phyloP scores from a whole-genome alignment of 1,140 invertebrate species.

The Drosophila aff. region DNA sequence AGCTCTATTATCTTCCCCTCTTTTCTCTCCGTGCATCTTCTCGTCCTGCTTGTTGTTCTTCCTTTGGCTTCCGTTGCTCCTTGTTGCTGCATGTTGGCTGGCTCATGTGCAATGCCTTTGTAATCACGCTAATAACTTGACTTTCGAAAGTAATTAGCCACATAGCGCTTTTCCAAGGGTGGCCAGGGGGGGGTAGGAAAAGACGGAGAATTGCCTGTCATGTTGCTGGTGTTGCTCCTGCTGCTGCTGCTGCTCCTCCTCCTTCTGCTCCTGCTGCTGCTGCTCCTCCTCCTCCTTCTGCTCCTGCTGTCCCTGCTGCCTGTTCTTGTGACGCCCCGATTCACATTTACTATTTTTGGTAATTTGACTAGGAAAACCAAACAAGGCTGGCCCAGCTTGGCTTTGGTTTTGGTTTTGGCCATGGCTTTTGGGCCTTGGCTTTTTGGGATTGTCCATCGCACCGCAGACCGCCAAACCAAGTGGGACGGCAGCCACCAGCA shows the following conservation, averaged over 20 bases:
- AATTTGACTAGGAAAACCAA: constrained; percentile 71
- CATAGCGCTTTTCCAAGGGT: constrained; percentile 58
- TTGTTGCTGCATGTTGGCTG: constrained; percentile 43
- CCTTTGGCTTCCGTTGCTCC: constrained; percentile 35
- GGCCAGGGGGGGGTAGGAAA: not conserved
- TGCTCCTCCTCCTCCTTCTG: not conserved
- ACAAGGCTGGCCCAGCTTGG: constrained; percentile 40
- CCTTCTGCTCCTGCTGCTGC: not conserved
- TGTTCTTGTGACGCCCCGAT: constrained; percentile 19
- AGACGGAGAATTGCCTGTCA: constrained; percentile 45
- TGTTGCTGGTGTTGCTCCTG: constrained; percentile 38
- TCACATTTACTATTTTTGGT: constrained; percentile 66
- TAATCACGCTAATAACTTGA: constrained; percentile 84
- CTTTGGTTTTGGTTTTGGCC: constrained; percentile 31
- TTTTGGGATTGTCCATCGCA: constrained; percentile 15
- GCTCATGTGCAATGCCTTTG: constrained; percentile 76
- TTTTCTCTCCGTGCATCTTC: constrained; percentile 13
- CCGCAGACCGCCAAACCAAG: constrained; percentile 57
- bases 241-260: not conserved
- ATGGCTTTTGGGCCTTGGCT: constrained; percentile 28
- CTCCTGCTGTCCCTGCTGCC: constrained; percentile 19
- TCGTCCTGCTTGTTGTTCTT: constrained; percentile 27
- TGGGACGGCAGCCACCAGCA: constrained; percentile 6
- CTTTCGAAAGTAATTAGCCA: constrained; percentile 84
- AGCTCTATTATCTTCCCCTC: not conserved